phyloP scores from a whole-genome alignment of 2,888 invertebrate genomes.

The Drosophila macrothrix region DNA sequence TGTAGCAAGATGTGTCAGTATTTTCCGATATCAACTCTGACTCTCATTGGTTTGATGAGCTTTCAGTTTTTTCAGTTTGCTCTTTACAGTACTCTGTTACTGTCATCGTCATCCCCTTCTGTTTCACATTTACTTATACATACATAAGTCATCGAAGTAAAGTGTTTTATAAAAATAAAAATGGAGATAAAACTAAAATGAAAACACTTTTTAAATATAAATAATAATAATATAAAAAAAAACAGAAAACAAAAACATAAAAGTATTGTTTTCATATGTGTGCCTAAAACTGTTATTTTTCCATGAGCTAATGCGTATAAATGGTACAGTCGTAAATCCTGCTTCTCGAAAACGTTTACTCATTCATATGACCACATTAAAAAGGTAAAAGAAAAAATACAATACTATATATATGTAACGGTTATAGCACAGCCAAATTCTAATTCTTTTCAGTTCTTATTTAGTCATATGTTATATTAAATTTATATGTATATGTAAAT shows the following conservation, averaged over 20 bases:
- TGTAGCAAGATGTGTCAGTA: conserved; percentile 13
- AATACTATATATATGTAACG: not conserved
- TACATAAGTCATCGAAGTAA: conserved; percentile 40
- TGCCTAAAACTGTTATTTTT: conserved; percentile 25
- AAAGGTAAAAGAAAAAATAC: conserved; percentile 20
- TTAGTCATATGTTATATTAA: not conserved
- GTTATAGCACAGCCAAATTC: not conserved
- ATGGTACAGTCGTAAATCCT: conserved; percentile 20
- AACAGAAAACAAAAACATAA: not conserved
- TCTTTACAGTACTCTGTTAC: conserved; percentile 34
- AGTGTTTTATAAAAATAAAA: conserved; percentile 35
- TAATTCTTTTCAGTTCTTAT: not conserved
- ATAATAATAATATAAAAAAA: not conserved
- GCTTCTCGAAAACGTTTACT: conserved; percentile 20
- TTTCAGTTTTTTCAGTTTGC: conserved; percentile 35
- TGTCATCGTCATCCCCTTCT: conserved; percentile 42
- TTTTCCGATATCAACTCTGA: conserved; percentile 19
- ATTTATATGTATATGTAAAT: not conserved
- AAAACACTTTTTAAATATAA: conserved; percentile 1
- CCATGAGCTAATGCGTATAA: conserved; percentile 26
- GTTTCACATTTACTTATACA: conserved; percentile 56
- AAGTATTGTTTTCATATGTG: conserved; percentile 15
- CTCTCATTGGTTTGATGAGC: conserved; percentile 30
- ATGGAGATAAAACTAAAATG: conserved; percentile 4
- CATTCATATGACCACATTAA: conserved; percentile 28